Evolutionary conservation across 2,888 invertebrate genomes (phyloP).

Genomic region (Hybos culiciformis): DNA sequence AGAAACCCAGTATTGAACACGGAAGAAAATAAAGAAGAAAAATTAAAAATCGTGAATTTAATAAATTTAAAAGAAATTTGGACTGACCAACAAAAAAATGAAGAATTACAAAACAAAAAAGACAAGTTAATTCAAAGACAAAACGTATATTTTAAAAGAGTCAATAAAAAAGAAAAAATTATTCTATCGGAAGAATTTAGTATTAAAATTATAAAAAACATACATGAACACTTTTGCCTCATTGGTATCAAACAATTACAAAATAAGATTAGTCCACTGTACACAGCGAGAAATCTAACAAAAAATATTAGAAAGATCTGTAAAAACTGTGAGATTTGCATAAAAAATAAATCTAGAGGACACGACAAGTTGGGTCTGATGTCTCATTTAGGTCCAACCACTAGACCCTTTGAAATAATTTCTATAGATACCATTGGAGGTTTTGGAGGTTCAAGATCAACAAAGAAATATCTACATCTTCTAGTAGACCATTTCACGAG

Average conservation of each 20-base stretch:
- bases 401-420: conserved; percentile 17
- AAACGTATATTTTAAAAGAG: conserved; percentile 5
- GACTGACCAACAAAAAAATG: neutral
- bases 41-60: conserved; percentile 10
- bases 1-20: conserved; percentile 12
- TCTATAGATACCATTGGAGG: conserved; percentile 20
- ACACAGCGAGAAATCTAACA: neutral
- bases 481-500: conserved; percentile 13
- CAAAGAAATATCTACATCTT: conserved; percentile 23
- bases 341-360: too few relatives aligned
- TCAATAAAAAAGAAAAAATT: conserved; percentile 6
- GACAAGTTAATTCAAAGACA: neutral
- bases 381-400: conserved; percentile 2
- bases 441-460: conserved; percentile 21
- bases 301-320: too few relatives aligned
- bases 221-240: conserved; percentile 1
- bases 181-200: conserved; percentile 4
- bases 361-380: too few relatives aligned
- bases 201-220: conserved; percentile 4
- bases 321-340: too few relatives aligned
- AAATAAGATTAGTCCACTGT: conserved; percentile 1
- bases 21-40: conserved; percentile 7
- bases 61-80: conserved; percentile 1
- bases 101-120: neutral
- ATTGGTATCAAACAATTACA: conserved; percentile 1